Evolutionary conservation across 2,797 vertebrate species (phyloP).

Genomic region (Lacerta bilineata): DNA sequence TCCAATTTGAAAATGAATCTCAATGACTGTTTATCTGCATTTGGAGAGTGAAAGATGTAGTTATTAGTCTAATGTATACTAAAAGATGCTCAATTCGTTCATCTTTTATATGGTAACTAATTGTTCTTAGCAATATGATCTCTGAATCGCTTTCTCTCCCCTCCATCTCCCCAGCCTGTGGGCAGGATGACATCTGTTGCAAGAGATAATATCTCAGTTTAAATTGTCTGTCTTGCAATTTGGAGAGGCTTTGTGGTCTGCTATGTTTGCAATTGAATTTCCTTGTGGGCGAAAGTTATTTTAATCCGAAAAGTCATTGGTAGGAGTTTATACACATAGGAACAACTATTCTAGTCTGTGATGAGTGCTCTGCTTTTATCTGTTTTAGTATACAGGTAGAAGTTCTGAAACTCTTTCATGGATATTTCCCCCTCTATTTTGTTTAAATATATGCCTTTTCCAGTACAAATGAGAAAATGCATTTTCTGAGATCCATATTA

Average conservation of each 20-base stretch:
- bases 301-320: neutral
- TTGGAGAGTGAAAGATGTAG: neutral
- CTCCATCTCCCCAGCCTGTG: neutral
- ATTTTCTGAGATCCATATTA: neutral
- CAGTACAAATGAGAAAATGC: neutral
- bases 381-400: neutral
- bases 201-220: neutral
- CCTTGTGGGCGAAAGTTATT: neutral
- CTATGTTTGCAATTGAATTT: neutral
- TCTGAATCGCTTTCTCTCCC: neutral
- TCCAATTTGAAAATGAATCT: too few species aligned
- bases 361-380: neutral
- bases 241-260: neutral
- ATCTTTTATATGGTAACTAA: conserved; percentile 20
- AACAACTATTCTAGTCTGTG: neutral
- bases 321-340: neutral
- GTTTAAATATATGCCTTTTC: neutral
- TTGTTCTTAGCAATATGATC: conserved; percentile 4
- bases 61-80: conserved; percentile 11
- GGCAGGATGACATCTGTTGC: neutral
- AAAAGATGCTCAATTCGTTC: neutral
- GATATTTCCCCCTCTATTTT: neutral
- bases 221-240: neutral
- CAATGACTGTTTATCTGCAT: neutral
- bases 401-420: neutral